Percentiles rank a stretch among this genome's conserved stretches.
Evolutionary conservation across 2,888 invertebrate genomes (phyloP).

Genomic region (Athalia rosae): DNA sequence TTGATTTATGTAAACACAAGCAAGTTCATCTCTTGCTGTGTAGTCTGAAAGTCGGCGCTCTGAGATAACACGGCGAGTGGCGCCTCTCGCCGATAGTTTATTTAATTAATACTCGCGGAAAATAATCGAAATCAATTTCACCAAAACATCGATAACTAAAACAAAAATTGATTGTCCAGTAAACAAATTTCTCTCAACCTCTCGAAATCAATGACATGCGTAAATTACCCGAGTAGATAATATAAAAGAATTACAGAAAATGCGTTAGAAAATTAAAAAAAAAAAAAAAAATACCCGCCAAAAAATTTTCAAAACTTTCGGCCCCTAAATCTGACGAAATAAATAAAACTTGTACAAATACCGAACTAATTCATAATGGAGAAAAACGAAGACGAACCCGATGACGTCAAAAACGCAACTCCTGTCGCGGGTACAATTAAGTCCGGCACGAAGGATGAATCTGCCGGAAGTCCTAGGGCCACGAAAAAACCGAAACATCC

Average conservation of each 20-base stretch:
- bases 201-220: not conserved
- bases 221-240: conserved; percentile 21
- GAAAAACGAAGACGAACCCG: conserved; percentile 60
- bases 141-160: not conserved
- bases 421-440: conserved; percentile 60
- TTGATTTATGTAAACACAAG: no score
- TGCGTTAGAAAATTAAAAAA: not conserved
- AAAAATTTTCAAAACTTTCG: not conserved
- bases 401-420: conserved; percentile 58
- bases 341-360: not conserved
- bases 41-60: no score
- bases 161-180: not conserved
- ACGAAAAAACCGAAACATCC: conserved; percentile 39
- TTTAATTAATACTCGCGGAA: no score
- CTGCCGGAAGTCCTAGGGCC: conserved; percentile 56
- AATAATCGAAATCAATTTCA: no score
- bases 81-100: no score
- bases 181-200: not conserved
- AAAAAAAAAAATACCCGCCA: not conserved
- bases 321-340: conserved; percentile 16
- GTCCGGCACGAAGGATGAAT: conserved; percentile 60
- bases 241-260: not conserved
- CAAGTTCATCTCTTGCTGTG: no score
- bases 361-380: conserved; percentile 53
- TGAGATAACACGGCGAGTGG: no score